Conservation (phyloP, 1,140 invertebrate species). For the Latrodectus geometricus region DNA sequence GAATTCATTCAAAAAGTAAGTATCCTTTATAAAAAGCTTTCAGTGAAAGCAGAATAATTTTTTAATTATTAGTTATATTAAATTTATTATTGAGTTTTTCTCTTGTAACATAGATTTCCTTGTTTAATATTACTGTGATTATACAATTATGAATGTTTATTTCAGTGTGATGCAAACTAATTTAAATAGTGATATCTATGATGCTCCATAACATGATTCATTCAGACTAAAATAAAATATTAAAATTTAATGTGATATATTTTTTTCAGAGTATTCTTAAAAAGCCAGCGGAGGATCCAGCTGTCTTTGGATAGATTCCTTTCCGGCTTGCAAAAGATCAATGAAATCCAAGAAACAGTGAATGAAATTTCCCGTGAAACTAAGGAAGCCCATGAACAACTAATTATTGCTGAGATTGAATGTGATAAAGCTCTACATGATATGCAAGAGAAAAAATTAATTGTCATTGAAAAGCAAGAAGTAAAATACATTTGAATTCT, state of each 20-base stretch:
- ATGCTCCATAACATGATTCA: no score
- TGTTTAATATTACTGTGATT: no score
- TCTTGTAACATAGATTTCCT: no score
- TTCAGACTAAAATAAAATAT: no score
- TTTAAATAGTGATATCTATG: no score
- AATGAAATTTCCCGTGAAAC: slow-evolving; percentile 83
- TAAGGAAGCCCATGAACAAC: slow-evolving; percentile 80
- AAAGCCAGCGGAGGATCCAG: slow-evolving; percentile 17
- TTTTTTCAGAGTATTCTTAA: slow-evolving; percentile 22
- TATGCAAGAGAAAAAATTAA: slow-evolving; percentile 72
- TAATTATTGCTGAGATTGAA: slow-evolving; percentile 77
- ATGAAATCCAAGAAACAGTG: slow-evolving; percentile 79
- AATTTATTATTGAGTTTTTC: no score
- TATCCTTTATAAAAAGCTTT: not conserved
- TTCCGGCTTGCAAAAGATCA: slow-evolving; percentile 83
- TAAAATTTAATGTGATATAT: no score
- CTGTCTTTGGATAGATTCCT: slow-evolving; percentile 78
- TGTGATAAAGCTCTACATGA: slow-evolving; percentile 82
- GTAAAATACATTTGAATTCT: slow-evolving; percentile 3
- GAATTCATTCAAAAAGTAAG: slow-evolving; percentile 31
- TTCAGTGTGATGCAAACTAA: no score
- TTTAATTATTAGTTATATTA: not conserved
- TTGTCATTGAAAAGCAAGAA: slow-evolving; percentile 16
- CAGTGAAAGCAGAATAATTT: not conserved
- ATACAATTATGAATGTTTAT: no score